These are phyloP conservation scores for Ictidomys tridecemlineatus DNA, from an alignment of 2,113 vertebrate genomes.

Conservation along the genomic window DNA sequence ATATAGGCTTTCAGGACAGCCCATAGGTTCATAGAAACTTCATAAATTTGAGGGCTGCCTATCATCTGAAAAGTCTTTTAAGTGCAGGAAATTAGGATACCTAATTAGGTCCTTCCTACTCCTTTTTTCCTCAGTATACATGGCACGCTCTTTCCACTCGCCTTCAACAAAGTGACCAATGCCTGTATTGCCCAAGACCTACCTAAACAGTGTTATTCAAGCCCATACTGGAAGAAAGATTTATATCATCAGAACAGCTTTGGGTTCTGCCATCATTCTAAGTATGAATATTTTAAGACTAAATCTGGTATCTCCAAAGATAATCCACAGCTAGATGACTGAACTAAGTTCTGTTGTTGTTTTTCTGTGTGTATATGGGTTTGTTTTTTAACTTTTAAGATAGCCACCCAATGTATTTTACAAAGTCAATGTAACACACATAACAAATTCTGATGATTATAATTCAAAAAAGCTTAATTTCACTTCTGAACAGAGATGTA, in stretches of 20 bases:
- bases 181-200: background rate
- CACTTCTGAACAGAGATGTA: background rate
- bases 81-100: background rate
- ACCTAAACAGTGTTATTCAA: conserved; percentile 34
- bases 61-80: background rate
- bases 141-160: background rate
- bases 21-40: background rate
- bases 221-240: background rate
- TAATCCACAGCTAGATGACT: background rate
- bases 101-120: background rate
- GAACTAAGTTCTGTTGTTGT: background rate
- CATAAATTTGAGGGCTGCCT: background rate
- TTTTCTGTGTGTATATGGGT: background rate
- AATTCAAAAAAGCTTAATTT: conserved; percentile 3
- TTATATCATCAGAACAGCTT: background rate
- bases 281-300: background rate
- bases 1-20: background rate
- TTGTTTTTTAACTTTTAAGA: background rate
- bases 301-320: background rate
- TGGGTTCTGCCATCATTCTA: background rate
- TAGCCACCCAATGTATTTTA: background rate
- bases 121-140: background rate
- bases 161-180: background rate
- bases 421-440: background rate
- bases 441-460: background rate